These are phyloP conservation scores for Myotis brandtii DNA, from an alignment of 2,113 vertebrate species.

Conservation along the genomic window DNA sequence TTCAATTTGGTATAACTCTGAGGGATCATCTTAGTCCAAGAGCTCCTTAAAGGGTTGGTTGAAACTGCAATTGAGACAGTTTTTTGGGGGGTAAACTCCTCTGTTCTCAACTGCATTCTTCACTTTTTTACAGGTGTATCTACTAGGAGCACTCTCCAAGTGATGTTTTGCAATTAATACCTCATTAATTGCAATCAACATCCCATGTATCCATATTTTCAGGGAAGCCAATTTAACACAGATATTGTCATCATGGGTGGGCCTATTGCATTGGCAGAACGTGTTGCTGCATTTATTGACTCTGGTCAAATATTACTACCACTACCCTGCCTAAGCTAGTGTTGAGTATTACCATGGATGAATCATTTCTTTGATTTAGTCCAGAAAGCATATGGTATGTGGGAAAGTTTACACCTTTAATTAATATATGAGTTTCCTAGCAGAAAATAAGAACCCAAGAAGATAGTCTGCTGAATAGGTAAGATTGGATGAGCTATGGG, in stretches of 20 bases:
- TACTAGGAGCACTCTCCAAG: not conserved
- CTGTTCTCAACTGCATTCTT: not conserved
- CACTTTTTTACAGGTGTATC: not conserved
- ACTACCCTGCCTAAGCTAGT: not conserved
- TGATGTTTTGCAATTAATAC: not conserved
- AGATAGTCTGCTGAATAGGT: not conserved
- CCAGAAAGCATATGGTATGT: not conserved
- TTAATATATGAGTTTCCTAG: not conserved
- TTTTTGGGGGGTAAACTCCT: not conserved
- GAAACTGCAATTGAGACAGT: not conserved
- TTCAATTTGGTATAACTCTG: not conserved
- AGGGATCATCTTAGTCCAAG: not conserved
- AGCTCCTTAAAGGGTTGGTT: not conserved
- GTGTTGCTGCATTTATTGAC: not conserved
- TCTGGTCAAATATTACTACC: not conserved
- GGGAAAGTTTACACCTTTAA: not conserved
- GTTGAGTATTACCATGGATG: not conserved
- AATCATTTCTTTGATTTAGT: constrained; percentile 13
- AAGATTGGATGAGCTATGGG: not conserved
- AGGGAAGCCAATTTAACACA: constrained; percentile 16
- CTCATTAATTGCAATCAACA: not conserved
- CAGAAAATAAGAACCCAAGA: not conserved
- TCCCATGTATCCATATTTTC: not conserved
- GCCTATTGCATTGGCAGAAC: not conserved
- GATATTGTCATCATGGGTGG: not conserved